Base-by-base conservation (phyloP, 2,797 vertebrate genomes). In the Sebastes vulpes region DNA sequence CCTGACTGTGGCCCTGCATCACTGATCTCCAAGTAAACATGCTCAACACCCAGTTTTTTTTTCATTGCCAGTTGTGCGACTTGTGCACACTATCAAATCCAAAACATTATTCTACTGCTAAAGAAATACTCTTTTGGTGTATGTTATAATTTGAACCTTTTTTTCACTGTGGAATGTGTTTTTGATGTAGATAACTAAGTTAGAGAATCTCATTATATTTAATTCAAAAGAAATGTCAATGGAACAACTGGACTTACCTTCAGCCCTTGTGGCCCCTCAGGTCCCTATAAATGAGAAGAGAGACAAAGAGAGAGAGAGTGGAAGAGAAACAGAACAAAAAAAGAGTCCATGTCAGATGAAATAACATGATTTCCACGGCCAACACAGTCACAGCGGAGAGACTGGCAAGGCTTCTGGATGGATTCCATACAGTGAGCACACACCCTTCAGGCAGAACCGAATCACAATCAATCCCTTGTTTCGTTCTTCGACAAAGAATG, bases 221-320 rank as follows among this genome's bases (percentile, higher is more conserved):
- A 2, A 71, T 66, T 72, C 14, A 28, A 23, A 52, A 77, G 48
- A 77, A 79, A 76, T 11, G n/a, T 18, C 64, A 54, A 0, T 31
- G 31, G 3, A 83, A 48, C 18, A 67, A 71, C 18, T 85, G 75
- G 95, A 92, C 89, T 61, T 97, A 99, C 99, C 97, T 98, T 98
- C 90, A 82, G 95, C 96, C 98, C 98, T 74, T 95, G 96, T 89
- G 98, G 97, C 65, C 98, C 99, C 90, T 97, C 95, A 81, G 97
- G 97, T 94, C 98, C 99, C 99, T 99, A 85, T 72, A 79, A 76
- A 92, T 65, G 77, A 75, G 31, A 70, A 81, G 23, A 83, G 50
- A 91, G 59, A 65, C 12, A 79, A 54, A 86, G 12, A 65, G 56
- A 61, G 42, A 59, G 23, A 28, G 18, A 70, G 70, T 59, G 23